Evolutionary conservation across 2,113 vertebrate genomes (phyloP), one percentile per base, ranked within the genome.

Genomic region (Leucopsar rothschildi): DNA sequence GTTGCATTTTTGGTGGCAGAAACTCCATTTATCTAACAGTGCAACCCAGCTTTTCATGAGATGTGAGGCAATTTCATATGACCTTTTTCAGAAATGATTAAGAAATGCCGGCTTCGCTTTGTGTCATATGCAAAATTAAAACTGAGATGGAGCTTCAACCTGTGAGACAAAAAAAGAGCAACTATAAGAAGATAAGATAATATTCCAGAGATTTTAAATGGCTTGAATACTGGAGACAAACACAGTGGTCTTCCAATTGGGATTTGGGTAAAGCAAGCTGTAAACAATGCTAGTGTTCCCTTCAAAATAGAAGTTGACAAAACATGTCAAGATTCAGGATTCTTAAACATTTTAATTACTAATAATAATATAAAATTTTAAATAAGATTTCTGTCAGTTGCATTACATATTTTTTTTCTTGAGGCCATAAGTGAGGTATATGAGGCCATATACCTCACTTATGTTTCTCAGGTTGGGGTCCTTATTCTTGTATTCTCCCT

Each of bases 281-380:
- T 52, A 81, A 81, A 28, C 13, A 52, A 49, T 29, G n/a, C 15
- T 44, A 45, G 28, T 23, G 5, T 49, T 52, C 27, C 19, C 10
- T 79, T 52, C 24, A 84, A 44, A 88, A 65, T 0, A 27, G 13
- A 61, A 72, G 9, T 77, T 0, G 0, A 40, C 7, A 52, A 50
- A 91, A 56, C 2, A 27, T n/a, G 35, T 1, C 9, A 73, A 55
- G 55, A 7, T 60, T 72, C 66, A 35, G 7, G 9, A 39, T 55
- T 56, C 24, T 53, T 31, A 90, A 65, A 61, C 11, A 60, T 53
- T 53, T 68, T 47, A 40, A 31, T 66, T 37, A 63, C 4, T 45
- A 25, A 5, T 28, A 77, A 57, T 20, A 88, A 57, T 6, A 8
- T 4, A 57, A 20, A 2, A 1, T 18, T 44, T 90, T 50, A 2